Base-by-base conservation (phyloP, 2,113 vertebrate species). In the Ophiodon elongatus region DNA sequence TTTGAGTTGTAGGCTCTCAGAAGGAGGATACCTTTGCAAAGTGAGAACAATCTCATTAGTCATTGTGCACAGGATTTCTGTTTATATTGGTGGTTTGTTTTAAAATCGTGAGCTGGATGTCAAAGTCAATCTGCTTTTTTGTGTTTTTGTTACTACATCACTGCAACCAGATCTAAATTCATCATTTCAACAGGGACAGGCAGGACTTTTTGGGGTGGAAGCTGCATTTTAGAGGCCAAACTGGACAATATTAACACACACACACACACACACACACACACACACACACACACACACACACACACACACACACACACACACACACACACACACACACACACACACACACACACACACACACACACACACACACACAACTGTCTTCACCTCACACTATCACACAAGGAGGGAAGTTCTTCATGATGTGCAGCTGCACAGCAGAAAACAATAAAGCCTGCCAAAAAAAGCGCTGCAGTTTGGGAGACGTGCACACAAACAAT, bases 381-480 rank as follows among this genome's bases (percentile, higher is more conserved):
- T 57, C 79, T 71, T 79, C 78, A 82, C 79, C 77, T 86, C 86
- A 67, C 76, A 85, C 81, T 75, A 63, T 87, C 78, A 86, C 90
- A 92, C 79, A 80, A 15, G 66, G 67, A 87, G 87, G 79, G 83
- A 76, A 86, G 85, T 82, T 80, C 86, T 91, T 76, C 84, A 89
- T 80, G 89, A 92, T 91, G 85, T 93, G 89, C 91, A 94, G 86
- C 91, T 94, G 92, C 89, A 90, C 86, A 90, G 89, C 76, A 79
- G 91, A 95, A 93, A 94, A 94, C 90, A 93, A 92, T 93, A 92
- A 91, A 91, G 84, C 52, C 85, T 80, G 86, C 79, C 83, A 92
- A 86, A 88, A 88, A 85, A 80, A 50, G 4, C 41, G 39, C 85
- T 85, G 82, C 13, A 25, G 76, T 66, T 73, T 27, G 56, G 56